phyloP scores from a whole-genome alignment of 2,888 invertebrate species.

The Drosophila histrio region DNA sequence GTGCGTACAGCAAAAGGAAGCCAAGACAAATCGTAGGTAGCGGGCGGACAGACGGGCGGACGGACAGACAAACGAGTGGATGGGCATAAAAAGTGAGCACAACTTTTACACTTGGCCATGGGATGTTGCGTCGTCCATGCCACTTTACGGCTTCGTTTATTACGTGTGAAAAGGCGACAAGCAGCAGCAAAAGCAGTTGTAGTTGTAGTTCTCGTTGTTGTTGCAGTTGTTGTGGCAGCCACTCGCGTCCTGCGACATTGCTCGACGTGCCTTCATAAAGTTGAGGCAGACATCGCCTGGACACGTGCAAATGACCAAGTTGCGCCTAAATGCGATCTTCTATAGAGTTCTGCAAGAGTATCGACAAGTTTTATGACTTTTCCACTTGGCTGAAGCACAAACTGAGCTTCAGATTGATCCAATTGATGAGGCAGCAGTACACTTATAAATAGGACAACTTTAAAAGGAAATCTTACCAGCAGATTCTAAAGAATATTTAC shows the following conservation, averaged over 20 bases:
- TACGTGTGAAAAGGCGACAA: constrained; percentile 72
- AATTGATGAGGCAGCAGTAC: neutral
- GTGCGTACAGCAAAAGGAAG: constrained; percentile 64
- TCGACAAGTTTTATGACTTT: constrained; percentile 41
- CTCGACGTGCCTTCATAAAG: constrained; percentile 48
- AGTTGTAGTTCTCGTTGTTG: neutral
- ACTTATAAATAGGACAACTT: neutral
- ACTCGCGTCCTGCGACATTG: constrained; percentile 55
- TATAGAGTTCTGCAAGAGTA: neutral
- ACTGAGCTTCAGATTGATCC: constrained; percentile 22
- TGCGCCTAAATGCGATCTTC: constrained; percentile 58
- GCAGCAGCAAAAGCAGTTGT: neutral
- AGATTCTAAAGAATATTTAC: too few species aligned
- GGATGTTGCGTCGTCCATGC: constrained; percentile 44
- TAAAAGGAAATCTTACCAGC: too few species aligned
- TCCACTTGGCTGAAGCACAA: constrained; percentile 28
- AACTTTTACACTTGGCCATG: constrained; percentile 60
- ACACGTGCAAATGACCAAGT: constrained; percentile 60
- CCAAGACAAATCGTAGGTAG: constrained; percentile 49
- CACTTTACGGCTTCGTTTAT: constrained; percentile 76
- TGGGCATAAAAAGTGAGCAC: constrained; percentile 24
- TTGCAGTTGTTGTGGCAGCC: neutral
- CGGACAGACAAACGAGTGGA: neutral
- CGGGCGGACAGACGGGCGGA: neutral
- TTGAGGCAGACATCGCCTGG: constrained; percentile 48